Percentiles rank a stretch among this genome's conserved stretches.
These are phyloP conservation scores for Tetragonula clypearis DNA, from an alignment of 1,140 invertebrate species.

Conservation along the genomic window DNA sequence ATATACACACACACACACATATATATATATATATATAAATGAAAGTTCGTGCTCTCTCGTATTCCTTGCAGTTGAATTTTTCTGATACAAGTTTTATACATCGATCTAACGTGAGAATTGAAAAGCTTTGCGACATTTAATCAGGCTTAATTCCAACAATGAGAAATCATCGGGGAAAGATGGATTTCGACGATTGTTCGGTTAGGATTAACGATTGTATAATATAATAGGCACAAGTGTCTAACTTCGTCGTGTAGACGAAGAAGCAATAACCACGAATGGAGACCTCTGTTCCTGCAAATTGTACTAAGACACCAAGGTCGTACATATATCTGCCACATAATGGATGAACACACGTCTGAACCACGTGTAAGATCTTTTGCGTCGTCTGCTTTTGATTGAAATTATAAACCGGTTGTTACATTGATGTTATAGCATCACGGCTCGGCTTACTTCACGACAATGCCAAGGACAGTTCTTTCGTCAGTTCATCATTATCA, in stretches of 20 bases:
- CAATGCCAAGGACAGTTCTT: not conserved
- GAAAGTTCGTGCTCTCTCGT: too few species aligned
- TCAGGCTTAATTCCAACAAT: not conserved
- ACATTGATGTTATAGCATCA: constrained; percentile 17
- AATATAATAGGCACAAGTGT: constrained; percentile 20
- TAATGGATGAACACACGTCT: constrained; percentile 51
- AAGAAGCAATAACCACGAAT: constrained; percentile 47
- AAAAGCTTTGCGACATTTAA: not conserved
- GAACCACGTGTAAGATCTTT: constrained; percentile 58
- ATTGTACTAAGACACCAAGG: constrained; percentile 58
- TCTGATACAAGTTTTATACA: too few species aligned
- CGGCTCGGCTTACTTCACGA: not conserved
- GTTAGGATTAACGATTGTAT: constrained; percentile 1
- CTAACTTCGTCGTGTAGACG: constrained; percentile 30
- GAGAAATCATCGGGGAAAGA: constrained; percentile 27
- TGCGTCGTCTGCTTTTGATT: constrained; percentile 53
- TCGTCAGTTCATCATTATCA: not conserved
- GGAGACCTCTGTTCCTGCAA: constrained; percentile 39
- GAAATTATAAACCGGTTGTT: constrained; percentile 61
- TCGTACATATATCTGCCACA: constrained; percentile 25
- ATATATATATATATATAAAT: too few species aligned
- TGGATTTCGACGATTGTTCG: constrained; percentile 28
- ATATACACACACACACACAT: too few species aligned
- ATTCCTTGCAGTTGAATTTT: too few species aligned
- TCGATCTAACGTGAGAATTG: too few species aligned